Base-by-base conservation (phyloP, 1,140 invertebrate species). In the Vollenhovia emeryi region DNA sequence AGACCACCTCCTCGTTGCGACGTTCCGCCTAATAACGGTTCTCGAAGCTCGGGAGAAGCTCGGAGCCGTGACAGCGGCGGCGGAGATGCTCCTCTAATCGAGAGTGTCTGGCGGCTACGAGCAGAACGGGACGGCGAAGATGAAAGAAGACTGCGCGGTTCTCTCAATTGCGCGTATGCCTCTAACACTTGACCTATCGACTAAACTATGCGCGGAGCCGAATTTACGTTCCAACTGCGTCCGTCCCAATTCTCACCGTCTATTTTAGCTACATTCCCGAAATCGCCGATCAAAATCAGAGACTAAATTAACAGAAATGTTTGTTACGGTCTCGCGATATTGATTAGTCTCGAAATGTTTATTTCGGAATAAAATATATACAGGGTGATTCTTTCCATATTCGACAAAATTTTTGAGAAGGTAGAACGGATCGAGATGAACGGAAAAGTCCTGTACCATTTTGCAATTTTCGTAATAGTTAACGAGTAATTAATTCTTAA, bases 11-110 rank as follows among this genome's bases (percentile, higher is more conserved):
- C 69, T 82, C 84, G 84, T 64, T 59, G 79, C 75, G 71, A 60
- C 73, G 87, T 89, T 88, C 79, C 78, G 79, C 59, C 60, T 89
- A 89, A 89, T 89, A 89, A 89, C 80, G 85, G 85, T 89, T 62
- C 85, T 84, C n/a, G 9, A 57, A 87, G 48, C 74, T 75, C 59
- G 71, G 76, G 57, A 85, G 78, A 62, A 82, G 75, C 55, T 52
- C 36, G 48, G 45, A 24, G 7, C 33, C 33, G 75, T 48, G 24
- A 21, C 68, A 62, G 52, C 43, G 60, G 64, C 55, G 75, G 21
- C 55, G 55, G 6, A 66, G 62, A 69, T 79, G 45, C 24, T 82
- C 11, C 66, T 73, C 73, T 57, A 79, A 86, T 86, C 78, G 87
- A 84, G 87, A 74, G 84, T 86, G 87, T 69, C 83, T 52, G 75